A percentile compares a stretch with the other conserved stretches of the same genome.
Evolutionary conservation across 2,888 invertebrate genomes (phyloP).

Genomic region (Acanthosepion esculentum): DNA sequence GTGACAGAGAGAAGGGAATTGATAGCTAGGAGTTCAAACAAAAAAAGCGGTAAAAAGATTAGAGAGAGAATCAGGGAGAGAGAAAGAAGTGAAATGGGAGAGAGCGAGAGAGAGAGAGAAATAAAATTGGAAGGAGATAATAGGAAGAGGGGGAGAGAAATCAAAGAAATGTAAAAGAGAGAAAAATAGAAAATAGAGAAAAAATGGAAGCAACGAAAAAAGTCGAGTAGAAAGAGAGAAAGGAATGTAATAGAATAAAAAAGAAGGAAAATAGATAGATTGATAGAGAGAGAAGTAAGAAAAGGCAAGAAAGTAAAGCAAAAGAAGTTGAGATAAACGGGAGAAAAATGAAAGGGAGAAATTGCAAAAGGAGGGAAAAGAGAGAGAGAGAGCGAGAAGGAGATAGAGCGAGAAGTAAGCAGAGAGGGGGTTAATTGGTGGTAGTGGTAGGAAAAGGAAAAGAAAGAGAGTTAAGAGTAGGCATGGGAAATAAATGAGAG

Average conservation of each 20-base stretch:
- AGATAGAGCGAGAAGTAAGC: not conserved
- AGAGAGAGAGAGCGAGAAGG: not conserved
- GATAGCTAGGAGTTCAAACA: not conserved
- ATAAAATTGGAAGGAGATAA: not conserved
- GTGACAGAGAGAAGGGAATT: not conserved
- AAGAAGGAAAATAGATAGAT: not conserved
- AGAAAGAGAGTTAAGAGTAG: no score
- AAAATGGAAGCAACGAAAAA: not conserved
- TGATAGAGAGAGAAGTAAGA: not conserved
- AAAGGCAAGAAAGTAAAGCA: not conserved
- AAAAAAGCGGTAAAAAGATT: not conserved
- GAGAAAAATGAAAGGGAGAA: not conserved
- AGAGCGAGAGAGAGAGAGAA: not conserved
- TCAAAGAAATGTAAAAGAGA: no score
- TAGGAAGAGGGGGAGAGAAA: no score
- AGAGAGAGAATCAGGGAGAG: no score
- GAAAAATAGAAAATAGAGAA: no score
- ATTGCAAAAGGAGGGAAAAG: not conserved
- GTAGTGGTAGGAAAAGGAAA: no score
- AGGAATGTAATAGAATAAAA: not conserved
- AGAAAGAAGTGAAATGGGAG: not conserved
- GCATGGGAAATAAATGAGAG: no score
- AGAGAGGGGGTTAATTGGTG: no score
- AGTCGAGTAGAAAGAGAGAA: no score
- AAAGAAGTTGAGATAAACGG: not conserved